A percentile compares a stretch with the other conserved stretches of the same genome.
These are phyloP conservation scores for Cygnus buccinator DNA, from an alignment of 2,113 vertebrate species.

Conservation along the genomic window DNA sequence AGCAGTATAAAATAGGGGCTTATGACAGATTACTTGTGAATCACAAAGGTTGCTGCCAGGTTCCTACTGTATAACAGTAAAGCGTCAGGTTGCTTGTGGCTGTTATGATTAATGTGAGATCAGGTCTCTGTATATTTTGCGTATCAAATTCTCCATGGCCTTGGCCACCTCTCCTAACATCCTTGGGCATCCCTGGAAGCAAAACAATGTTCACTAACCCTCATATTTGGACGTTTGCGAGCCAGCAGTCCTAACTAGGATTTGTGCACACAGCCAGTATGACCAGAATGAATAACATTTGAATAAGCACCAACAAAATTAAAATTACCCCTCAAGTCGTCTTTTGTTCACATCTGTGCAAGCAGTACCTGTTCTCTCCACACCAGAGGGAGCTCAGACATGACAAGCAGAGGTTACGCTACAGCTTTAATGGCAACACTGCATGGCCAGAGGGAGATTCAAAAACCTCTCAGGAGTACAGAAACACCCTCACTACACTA, in stretches of 20 bases:
- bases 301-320: background rate
- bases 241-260: background rate
- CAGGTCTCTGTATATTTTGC: background rate
- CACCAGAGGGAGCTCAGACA: slow-evolving; percentile 32
- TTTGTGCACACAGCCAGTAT: background rate
- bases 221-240: background rate
- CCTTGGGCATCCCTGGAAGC: background rate
- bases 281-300: accelerated
- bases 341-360: background rate
- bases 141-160: background rate
- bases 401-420: background rate
- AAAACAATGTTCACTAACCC: background rate
- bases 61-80: background rate
- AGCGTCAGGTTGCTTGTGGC: background rate
- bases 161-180: background rate
- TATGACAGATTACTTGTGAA: background rate
- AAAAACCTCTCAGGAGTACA: background rate
- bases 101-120: background rate
- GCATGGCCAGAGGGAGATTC: background rate
- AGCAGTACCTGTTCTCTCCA: background rate
- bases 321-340: background rate
- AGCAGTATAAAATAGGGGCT: slow-evolving; percentile 7
- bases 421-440: background rate
- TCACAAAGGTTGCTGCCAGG: slow-evolving; percentile 26
- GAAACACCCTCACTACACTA: background rate